Evolutionary conservation across 1,140 invertebrate species (phyloP), one percentile per base, ranked within the genome.

Genomic region (Lamellibrachia luymesi): DNA sequence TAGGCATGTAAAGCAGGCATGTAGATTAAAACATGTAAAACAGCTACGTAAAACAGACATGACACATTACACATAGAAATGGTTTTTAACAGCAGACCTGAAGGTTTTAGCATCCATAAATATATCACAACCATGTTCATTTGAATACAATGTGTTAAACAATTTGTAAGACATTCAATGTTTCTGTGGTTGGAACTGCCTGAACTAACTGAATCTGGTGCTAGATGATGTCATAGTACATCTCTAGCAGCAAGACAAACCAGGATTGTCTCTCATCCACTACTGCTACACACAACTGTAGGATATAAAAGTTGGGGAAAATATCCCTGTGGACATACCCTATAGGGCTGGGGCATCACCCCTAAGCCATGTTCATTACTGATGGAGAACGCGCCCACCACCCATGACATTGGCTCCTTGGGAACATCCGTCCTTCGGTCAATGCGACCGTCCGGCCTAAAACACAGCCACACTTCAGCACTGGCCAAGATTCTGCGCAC

Each of bases 341-440:
- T 97, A 25, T 98, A 97, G 0, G 98, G 98, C 92, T 97, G 97
- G 13, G 97, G 97, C 52, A 99, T 95, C 97, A 99, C 98, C 13
- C 98, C 98, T 93, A 99, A 98, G 1, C 99, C 99, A 90, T 97
- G 96, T 0, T 97, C 97, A 6, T 98, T 97, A 94, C 98, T 99
- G 96, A 99, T 98, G 93, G 98, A 98, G 95, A 99, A 98, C 0
- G 98, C 98, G 49, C 98, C 98, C 6, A 99, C 97, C 97, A 99
- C 98, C 98, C 98, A 99, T 94, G 98, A 97, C 1, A 98, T 98
- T 0, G 98, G 98, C 92, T 96, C 96, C 56, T 97, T 97, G 0
- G 99, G 98, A n/a, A 99, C 98, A 56, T 98, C 97, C 50, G 98
- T 96, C 92, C 98, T 98, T 96, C 99, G 98, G 93, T 96, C 95